Base-by-base conservation (phyloP, 2,797 vertebrate genomes). In the Poecilia picta region DNA sequence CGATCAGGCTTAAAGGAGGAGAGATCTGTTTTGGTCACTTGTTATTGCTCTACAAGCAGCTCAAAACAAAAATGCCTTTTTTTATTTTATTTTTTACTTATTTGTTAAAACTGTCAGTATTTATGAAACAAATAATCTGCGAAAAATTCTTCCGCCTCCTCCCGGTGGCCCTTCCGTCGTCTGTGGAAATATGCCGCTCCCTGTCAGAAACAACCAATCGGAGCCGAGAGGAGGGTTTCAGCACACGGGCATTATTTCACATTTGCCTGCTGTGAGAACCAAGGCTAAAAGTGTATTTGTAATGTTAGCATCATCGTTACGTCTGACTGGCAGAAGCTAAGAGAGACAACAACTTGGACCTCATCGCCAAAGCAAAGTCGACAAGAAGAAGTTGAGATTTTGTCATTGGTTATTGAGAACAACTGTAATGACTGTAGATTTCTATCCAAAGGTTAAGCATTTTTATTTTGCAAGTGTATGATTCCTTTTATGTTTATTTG, bases 1-100 rank as follows among this genome's bases (percentile, higher is more conserved):
- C 53, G 31, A 76, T 85, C 79, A 80, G 81, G 62, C 36, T 55
- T 86, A 85, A 59, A 57, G 83, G 51, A 3, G 75, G 41, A 6
- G 73, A 49, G 16, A 81, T 64, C 33, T 64, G 62, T 10, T 64
- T 64, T 33, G 16, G 57, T 36, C 31, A 33, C 7, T 36, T 8
- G 31, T 10, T 3, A 36, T 64, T 33, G 8, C 59, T 33, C 15
- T 36, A 64, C 5, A 64, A 64, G 62, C 33, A 36, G 18, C 33
- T 66, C 16, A 66, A 36, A 66, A 16, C 31, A 36, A 64, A 36
- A 64, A 36, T 8, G 20, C 3, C 8, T 3, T 23, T 51, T 20
- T 23, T 23, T 6, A 5, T 47, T 2, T 49, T 20, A 6, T 12
- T 46, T 47, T 6, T 5, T 0, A 20, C 20, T 23, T 23, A 10